Base-by-base conservation (phyloP, 2,797 vertebrate genomes). In the Malurus leucopterus region DNA sequence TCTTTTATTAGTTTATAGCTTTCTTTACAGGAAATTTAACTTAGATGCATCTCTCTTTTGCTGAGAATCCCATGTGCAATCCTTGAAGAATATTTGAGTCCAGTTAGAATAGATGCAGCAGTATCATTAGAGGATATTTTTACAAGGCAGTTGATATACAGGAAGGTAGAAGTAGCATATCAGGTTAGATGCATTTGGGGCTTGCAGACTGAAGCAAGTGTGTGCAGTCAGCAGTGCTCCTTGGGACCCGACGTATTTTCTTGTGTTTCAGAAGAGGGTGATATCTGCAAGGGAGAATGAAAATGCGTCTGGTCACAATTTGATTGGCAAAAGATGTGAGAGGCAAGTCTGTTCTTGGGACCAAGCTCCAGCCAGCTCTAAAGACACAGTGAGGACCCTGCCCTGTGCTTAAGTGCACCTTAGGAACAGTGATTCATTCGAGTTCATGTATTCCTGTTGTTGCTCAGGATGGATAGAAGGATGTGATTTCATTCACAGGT, bases 401-500 rank as follows among this genome's bases (percentile, higher is more conserved):
- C 20, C n/a, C 10, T 62, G 1, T 26, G 29, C 26, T 78, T 59
- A 55, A 72, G 15, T 36, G 9, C 20, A 53, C 36, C 29, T 41
- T 53, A 43, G 41, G 30, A 76, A 47, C 38, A 86, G 11, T 70
- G 82, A 79, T 73, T 84, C 1, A 29, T 70, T 40, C 41, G 7
- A 79, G 47, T 70, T 70, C 3, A 1, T 59, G 34, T 24, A 8
- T 50, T 94, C 15, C 41, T 76, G 9, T 49, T 76, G 9, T 49
- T 51, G 29, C 18, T 88, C n/a, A 57, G 50, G 50, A 61, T 43
- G 23, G 41, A 36, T 64, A 44, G 41, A 59, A 76, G 54, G 27
- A 57, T 43, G 22, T 86, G 68, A 88, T 10, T 82, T 90, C 74
- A 79, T 69, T 82, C 68, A 61, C 34, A 50, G 41, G n/a, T 90